phyloP scores from a whole-genome alignment of 2,797 vertebrate species.

The Sebastiscus tertius region DNA sequence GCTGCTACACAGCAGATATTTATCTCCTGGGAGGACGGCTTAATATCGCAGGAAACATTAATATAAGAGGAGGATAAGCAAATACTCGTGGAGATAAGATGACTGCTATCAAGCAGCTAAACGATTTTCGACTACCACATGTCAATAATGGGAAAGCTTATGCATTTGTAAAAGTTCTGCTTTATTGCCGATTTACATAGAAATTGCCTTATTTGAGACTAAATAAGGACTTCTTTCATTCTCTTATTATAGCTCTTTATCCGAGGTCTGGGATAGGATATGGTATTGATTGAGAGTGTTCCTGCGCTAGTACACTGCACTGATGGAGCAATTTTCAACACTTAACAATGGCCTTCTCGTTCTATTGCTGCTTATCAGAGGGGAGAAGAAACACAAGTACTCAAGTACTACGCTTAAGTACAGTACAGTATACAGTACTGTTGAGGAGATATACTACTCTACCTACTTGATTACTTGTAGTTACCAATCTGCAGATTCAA shows the following conservation, averaged over 20 bases:
- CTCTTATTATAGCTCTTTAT: constrained; percentile 71
- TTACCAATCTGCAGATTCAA: background rate
- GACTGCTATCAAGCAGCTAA: constrained; percentile 95
- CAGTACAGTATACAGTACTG: background rate
- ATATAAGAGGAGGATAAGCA: constrained; percentile 95
- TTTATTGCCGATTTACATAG: constrained; percentile 99
- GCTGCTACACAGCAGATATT: constrained; percentile 94
- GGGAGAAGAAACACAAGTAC: background rate
- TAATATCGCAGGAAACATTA: constrained; percentile 92
- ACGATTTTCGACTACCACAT: constrained; percentile 92
- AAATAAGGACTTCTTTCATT: constrained; percentile 85
- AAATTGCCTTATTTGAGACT: constrained; percentile 99
- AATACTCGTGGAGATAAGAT: constrained; percentile 94
- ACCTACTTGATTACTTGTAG: background rate
- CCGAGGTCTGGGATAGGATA: constrained; percentile 63
- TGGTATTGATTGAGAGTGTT: constrained; percentile 59
- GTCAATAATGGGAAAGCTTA: constrained; percentile 94
- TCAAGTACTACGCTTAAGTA: background rate
- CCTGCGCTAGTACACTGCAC: constrained; percentile 10
- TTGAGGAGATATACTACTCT: background rate
- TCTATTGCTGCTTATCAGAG: constrained; percentile 14
- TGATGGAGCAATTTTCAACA: constrained; percentile 40
- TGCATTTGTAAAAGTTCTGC: constrained; percentile 96
- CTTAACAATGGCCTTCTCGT: constrained; percentile 22
- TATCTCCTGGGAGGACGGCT: constrained; percentile 91